Evolutionary conservation across 2,888 invertebrate genomes (phyloP).

Genomic region (Cactoblastis cactorum): DNA sequence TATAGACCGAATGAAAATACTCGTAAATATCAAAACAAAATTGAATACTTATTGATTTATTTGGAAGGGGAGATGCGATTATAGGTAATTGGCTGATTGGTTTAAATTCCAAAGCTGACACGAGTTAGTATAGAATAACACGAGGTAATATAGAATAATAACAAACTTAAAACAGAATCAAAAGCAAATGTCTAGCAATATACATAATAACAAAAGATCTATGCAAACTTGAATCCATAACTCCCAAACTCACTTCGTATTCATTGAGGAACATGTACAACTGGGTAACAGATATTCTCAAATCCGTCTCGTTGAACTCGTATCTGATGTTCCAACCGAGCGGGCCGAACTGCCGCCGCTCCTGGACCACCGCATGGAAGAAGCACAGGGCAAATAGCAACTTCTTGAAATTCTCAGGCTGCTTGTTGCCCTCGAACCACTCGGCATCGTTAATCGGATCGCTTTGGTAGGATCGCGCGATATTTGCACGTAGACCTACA

Average conservation of each 20-base stretch:
- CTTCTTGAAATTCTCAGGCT: conserved; percentile 88
- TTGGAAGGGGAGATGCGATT: no score
- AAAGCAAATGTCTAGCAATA: no score
- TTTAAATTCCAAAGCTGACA: no score
- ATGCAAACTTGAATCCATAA: no score
- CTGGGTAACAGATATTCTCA: conserved; percentile 93
- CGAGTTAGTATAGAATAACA: no score
- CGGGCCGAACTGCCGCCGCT: conserved; percentile 93
- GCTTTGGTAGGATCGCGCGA: conserved; percentile 88
- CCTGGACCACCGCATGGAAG: conserved; percentile 96
- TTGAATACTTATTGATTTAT: no score
- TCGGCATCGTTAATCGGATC: conserved; percentile 93
- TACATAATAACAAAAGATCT: no score
- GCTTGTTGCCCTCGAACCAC: conserved; percentile 92
- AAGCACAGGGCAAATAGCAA: conserved; percentile 93
- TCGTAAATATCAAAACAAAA: no score
- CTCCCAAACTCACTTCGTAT: conserved; percentile 80
- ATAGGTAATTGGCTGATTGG: no score
- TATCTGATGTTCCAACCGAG: conserved; percentile 98
- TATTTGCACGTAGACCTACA: conserved; percentile 85
- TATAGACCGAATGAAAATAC: no score
- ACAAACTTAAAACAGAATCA: no score
- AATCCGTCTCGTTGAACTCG: conserved; percentile 97
- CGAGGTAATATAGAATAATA: no score
- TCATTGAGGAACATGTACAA: conserved; percentile 92